Percentiles rank a stretch among this genome's conserved stretches.
These are phyloP conservation scores for Bombus waltoni DNA, from an alignment of 1,140 invertebrate species.

Conservation along the genomic window DNA sequence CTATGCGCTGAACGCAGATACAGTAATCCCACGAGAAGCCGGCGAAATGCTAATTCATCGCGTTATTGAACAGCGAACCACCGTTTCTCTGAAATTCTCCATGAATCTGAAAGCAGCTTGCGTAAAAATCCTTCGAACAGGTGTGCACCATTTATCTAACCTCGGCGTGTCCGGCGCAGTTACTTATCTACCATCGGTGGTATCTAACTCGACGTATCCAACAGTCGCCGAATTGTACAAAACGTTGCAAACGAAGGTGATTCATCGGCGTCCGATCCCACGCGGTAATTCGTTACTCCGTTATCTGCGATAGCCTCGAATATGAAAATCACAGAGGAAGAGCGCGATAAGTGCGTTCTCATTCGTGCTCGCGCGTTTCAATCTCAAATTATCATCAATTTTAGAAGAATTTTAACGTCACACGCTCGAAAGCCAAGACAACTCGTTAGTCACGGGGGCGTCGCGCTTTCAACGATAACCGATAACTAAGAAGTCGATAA, in stretches of 20 bases:
- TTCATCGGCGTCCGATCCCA: neutral
- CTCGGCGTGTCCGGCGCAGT: constrained; percentile 3
- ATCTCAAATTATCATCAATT: rapidly evolving
- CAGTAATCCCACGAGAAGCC: neutral
- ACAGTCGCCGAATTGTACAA: neutral
- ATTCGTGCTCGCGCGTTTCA: no score
- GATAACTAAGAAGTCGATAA: no score
- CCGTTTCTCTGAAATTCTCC: constrained; percentile 24
- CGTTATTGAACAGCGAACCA: neutral
- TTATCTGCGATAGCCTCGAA: no score
- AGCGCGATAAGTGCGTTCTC: no score
- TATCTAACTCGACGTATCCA: neutral
- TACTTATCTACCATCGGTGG: constrained; percentile 20
- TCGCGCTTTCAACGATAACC: no score
- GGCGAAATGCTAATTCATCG: constrained; percentile 7
- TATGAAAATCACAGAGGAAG: no score
- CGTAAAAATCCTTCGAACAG: constrained; percentile 10
- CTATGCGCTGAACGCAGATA: no score
- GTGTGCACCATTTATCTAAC: constrained; percentile 35
- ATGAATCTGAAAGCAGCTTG: constrained; percentile 6
- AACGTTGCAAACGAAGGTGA: neutral
- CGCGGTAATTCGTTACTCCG: neutral
- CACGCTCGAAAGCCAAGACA: no score
- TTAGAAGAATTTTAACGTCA: no score
- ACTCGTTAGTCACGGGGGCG: rapidly evolving